Base-by-base conservation (phyloP, 2,797 vertebrate genomes). In the Morelia viridis region DNA sequence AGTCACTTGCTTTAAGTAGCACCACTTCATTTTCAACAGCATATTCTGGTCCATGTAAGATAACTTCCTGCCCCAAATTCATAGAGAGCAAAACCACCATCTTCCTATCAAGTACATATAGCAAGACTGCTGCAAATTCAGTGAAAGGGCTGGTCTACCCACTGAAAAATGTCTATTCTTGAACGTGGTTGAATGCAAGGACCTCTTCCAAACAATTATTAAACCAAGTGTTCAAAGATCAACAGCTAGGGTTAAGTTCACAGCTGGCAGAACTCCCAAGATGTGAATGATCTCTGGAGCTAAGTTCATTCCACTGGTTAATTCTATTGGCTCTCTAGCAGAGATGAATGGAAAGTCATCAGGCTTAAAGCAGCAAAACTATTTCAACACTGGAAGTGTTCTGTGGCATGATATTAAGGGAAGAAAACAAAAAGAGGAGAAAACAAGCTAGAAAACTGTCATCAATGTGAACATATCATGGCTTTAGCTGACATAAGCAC, bases 241-340 rank as follows among this genome's bases (percentile, higher is more conserved):
- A 26, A 62, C 46, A 61, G 17, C 56, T 83, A 57, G 15, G 87
- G 60, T 24, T 50, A 92, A 89, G n/a, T 0, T 92, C 28, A 89
- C 68, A 87, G 56, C n/a, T 89, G 76, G 35, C 76, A 88, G 13
- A 3, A 68, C 68, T 90, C 22, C 1, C 91, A 95, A 90, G 5
- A 62, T 50, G 8, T 46, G 89, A 41, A 64, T 46, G 26, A 19
- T 5, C 0, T 71, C 53, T 88, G 13, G 24, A 76, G 24, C n/a
- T 19, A 22, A 61, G 22, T 17, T 50, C 62, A 19, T 41, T 26
- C 22, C 24, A 91, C 31, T 19, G 1, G 65, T 80, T 80, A 10
- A 35, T 46, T 80, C 41, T 80, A 80, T 9, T 80, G 41, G 22
- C 41, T 46, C 76, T n/a, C 2, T n/a, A 61, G 11, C 58, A 12